A percentile compares a stretch with the other conserved stretches of the same genome.
phyloP scores from a whole-genome alignment of 2,797 vertebrate species.

The Melopsittacus undulatus region DNA sequence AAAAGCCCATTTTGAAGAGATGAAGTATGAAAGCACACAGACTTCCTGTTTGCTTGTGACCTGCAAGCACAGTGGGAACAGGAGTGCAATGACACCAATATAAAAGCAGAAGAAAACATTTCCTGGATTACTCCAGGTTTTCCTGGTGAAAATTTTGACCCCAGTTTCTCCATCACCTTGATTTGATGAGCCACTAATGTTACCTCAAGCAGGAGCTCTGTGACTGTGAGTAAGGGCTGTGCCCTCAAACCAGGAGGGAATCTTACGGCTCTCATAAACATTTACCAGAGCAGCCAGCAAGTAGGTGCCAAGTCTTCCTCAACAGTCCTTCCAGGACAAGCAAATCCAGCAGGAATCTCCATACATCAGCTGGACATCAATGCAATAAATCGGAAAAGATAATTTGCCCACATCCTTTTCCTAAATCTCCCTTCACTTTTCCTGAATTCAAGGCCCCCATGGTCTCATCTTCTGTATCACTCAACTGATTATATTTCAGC shows the following conservation, averaged over 20 bases:
- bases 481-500: not conserved
- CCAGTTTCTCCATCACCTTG: not conserved
- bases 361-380: not conserved
- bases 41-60: not conserved
- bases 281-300: fast-evolving
- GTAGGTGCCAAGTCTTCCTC: not conserved
- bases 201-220: not conserved
- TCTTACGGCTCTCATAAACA: not conserved
- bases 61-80: not conserved
- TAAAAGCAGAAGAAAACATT: not conserved
- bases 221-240: not conserved
- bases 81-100: not conserved
- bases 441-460: not conserved
- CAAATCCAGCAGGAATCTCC: not conserved
- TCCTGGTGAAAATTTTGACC: not conserved
- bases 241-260: not conserved
- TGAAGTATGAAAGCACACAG: not conserved
- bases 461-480: not conserved
- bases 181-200: not conserved
- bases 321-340: not conserved
- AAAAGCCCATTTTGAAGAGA: not conserved
- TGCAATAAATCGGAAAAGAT: not conserved
- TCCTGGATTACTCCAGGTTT: not conserved
- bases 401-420: not conserved
- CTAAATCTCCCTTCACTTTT: not conserved